A percentile compares a stretch with the other conserved stretches of the same genome.
These are phyloP conservation scores for Microcebus murinus DNA, from an alignment of 2,113 vertebrate species.

Conservation along the genomic window DNA sequence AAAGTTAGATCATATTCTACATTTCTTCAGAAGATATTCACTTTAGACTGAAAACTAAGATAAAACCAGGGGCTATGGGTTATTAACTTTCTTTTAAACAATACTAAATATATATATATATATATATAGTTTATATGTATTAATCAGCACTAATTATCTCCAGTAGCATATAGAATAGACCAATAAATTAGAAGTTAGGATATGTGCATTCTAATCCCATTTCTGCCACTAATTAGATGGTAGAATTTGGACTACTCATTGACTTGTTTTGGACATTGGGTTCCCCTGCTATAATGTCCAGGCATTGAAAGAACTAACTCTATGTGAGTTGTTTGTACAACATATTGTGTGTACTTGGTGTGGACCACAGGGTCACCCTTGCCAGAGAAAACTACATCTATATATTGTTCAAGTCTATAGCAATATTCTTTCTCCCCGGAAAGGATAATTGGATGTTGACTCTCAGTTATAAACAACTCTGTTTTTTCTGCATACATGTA, in stretches of 20 bases:
- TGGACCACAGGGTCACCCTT: background rate
- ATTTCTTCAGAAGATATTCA: slow-evolving; percentile 38
- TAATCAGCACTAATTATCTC: background rate
- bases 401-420: background rate
- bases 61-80: background rate
- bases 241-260: background rate
- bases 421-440: background rate
- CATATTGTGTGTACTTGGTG: background rate
- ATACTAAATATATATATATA: too few relatives aligned
- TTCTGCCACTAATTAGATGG: background rate
- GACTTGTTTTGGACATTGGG: background rate
- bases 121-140: background rate
- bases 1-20: background rate
- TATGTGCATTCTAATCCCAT: background rate
- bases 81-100: background rate
- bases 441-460: background rate
- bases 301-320: background rate
- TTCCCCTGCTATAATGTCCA: background rate
- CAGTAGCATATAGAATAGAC: background rate
- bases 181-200: slow-evolving; percentile 4
- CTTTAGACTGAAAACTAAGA: slow-evolving; percentile 30
- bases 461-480: background rate
- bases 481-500: background rate
- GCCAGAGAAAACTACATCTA: background rate
- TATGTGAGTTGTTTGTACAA: background rate